A percentile compares a stretch with the other conserved stretches of the same genome.
These are phyloP conservation scores for Griposia aprilina DNA, from an alignment of 2,888 invertebrate species.

Conservation along the genomic window DNA sequence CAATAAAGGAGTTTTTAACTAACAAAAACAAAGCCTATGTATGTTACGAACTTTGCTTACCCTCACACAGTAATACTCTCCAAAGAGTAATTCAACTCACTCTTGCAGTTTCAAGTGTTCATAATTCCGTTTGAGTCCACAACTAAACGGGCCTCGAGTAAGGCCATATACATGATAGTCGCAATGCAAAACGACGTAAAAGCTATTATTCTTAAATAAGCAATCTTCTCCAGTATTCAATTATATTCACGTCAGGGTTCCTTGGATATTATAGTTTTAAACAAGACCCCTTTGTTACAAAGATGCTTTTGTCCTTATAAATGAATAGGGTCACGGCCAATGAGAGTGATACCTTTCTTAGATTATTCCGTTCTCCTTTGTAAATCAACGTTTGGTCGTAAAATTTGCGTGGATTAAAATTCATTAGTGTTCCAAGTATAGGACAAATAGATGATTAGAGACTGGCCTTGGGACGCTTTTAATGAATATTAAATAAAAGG, in stretches of 20 bases:
- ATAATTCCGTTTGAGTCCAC: conserved; percentile 49
- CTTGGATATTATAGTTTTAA: conserved; percentile 59
- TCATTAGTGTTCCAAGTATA: conserved; percentile 33
- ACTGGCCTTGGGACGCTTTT: conserved; percentile 11
- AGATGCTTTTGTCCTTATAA: conserved; percentile 53
- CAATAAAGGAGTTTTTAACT: conserved; percentile 39
- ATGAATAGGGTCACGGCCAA: conserved; percentile 49
- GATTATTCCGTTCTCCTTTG: conserved; percentile 54
- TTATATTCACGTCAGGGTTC: conserved; percentile 51
- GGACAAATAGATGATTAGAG: conserved; percentile 32
- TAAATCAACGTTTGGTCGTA: conserved; percentile 51
- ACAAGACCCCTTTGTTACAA: conserved; percentile 55
- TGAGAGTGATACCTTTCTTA: conserved; percentile 53
- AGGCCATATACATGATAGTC: conserved; percentile 38
- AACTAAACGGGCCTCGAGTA: conserved; percentile 34
- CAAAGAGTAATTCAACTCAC: conserved; percentile 48
- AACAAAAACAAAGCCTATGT: conserved; percentile 22
- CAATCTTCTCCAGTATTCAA: conserved; percentile 44
- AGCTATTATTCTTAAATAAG: conserved; percentile 54
- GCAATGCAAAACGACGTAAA: conserved; percentile 30
- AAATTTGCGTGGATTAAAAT: conserved; percentile 55
- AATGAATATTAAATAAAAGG: conserved; percentile 49
- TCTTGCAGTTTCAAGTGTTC: conserved; percentile 45
- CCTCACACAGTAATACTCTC: conserved; percentile 42
- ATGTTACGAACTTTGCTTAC: conserved; percentile 26